Conservation (phyloP, 2,113 vertebrate genomes). For the Xenopus borealis region DNA sequence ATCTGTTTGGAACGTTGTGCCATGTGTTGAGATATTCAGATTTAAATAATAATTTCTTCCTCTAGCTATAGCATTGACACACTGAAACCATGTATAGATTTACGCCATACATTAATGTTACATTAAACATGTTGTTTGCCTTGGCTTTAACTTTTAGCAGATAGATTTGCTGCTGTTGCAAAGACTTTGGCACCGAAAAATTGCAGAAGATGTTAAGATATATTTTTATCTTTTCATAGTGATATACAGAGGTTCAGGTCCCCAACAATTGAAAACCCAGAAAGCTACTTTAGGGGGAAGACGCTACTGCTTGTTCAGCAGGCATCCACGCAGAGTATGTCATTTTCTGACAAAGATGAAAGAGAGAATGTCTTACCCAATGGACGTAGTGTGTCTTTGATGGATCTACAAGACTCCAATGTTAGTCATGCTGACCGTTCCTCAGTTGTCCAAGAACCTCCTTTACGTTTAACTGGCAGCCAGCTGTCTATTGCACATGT, state of each 20-base stretch:
- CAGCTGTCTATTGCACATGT: conserved; percentile 76
- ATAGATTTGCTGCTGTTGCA: no score
- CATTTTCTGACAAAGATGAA: conserved; percentile 79
- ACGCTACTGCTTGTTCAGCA: conserved; percentile 75
- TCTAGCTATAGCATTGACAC: no score
- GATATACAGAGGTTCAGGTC: conserved; percentile 76
- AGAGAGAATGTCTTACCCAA: conserved; percentile 71
- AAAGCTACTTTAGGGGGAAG: conserved; percentile 69
- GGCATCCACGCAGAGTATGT: conserved; percentile 73
- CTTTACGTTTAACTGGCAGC: conserved; percentile 74
- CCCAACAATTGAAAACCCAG: conserved; percentile 69
- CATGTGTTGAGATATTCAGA: no score
- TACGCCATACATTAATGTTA: no score
- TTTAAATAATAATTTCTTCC: no score
- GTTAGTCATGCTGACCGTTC: conserved; percentile 50
- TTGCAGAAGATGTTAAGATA: no score
- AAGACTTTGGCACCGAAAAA: no score
- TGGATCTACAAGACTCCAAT: conserved; percentile 87
- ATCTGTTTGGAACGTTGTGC: no score
- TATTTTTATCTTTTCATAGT: conserved; percentile 54
- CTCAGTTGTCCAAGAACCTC: conserved; percentile 68
- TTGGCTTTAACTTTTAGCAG: no score
- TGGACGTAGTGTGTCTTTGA: conserved; percentile 87
- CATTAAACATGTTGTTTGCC: no score
- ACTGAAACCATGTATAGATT: no score